These are phyloP conservation scores for Nannobrachium achirus DNA, from an alignment of 2,113 vertebrate genomes.

Conservation along the genomic window DNA sequence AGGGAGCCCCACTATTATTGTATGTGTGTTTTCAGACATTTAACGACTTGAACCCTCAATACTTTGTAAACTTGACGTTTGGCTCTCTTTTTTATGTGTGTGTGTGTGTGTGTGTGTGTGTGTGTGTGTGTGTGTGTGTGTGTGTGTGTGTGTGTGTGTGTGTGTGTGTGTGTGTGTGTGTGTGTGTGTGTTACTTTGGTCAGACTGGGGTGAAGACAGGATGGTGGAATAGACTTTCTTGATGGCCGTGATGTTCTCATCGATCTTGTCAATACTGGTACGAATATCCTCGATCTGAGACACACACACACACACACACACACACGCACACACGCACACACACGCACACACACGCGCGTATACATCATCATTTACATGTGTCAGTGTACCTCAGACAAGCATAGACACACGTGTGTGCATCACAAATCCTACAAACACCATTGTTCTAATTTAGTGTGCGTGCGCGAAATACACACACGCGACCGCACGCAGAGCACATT, in stretches of 20 bases:
- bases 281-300: slow-evolving; percentile 91
- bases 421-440: too few relatives aligned
- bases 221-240: slow-evolving; percentile 94
- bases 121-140: not conserved
- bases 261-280: slow-evolving; percentile 90
- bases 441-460: too few relatives aligned
- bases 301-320: slow-evolving; percentile 14
- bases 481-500: too few relatives aligned
- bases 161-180: not conserved
- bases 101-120: too few relatives aligned
- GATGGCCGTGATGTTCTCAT: slow-evolving; percentile 87
- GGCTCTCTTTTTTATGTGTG: too few relatives aligned
- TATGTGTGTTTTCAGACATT: too few relatives aligned
- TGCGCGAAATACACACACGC: too few relatives aligned
- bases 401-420: not conserved
- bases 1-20: too few relatives aligned
- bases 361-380: too few relatives aligned
- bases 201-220: slow-evolving; percentile 89
- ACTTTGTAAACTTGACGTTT: too few relatives aligned
- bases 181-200: slow-evolving; percentile 84
- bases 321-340: not conserved
- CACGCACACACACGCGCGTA: not conserved
- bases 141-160: slow-evolving; percentile 1
- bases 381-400: slow-evolving; percentile 9
- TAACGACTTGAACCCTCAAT: too few relatives aligned